These are phyloP conservation scores for Prietella phreatophila DNA, from an alignment of 2,113 vertebrate species.

Conservation along the genomic window DNA sequence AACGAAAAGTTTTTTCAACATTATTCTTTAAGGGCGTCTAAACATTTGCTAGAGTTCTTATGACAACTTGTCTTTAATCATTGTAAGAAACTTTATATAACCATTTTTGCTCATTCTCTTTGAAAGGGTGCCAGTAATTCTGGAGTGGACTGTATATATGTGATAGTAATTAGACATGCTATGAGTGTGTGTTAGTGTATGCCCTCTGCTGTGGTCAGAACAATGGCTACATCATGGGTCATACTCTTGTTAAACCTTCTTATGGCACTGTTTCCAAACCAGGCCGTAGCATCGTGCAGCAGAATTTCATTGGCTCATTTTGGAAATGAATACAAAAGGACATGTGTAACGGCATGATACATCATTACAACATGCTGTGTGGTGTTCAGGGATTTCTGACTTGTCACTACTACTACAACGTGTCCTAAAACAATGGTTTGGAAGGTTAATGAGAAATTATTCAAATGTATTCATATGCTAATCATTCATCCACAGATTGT, in stretches of 20 bases:
- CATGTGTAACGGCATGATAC: conserved; percentile 10
- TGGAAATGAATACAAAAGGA: conserved; percentile 8
- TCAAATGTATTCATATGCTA: conserved; percentile 70
- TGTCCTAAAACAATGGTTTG: conserved; percentile 57
- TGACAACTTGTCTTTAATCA: neutral
- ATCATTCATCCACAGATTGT: conserved; percentile 60
- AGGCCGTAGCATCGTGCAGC: neutral
- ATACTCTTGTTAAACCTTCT: neutral
- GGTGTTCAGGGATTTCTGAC: conserved; percentile 51
- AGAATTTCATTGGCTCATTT: neutral
- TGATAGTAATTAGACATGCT: neutral
- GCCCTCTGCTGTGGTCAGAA: neutral
- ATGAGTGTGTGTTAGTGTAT: neutral
- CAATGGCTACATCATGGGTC: neutral
- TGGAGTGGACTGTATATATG: neutral
- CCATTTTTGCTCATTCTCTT: neutral
- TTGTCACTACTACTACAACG: conserved; percentile 61
- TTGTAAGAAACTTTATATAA: neutral
- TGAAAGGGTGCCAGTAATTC: neutral
- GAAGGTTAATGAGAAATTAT: conserved; percentile 72
- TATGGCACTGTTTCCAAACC: neutral
- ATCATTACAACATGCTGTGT: conserved; percentile 15
- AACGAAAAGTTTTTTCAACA: neutral
- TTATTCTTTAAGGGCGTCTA: neutral
- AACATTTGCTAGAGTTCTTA: neutral